Evolutionary conservation across 2,888 invertebrate species (phyloP).

Genomic region (Andrena marginata): DNA sequence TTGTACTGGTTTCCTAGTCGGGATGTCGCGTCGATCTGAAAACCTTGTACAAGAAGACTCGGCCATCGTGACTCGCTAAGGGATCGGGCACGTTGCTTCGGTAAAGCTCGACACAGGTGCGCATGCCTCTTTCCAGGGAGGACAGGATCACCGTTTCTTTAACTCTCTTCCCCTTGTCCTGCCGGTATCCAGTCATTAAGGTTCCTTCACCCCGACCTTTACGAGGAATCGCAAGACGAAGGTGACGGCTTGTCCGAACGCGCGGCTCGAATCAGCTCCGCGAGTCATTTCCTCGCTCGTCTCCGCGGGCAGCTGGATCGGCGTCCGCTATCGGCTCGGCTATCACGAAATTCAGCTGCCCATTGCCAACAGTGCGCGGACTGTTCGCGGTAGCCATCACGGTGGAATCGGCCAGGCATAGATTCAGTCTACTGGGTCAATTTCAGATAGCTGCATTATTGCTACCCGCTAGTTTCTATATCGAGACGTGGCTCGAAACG

Average conservation of each 20-base stretch:
- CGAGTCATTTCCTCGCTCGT: conserved; percentile 41
- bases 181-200: conserved; percentile 65
- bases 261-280: conserved; percentile 30
- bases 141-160: conserved; percentile 71
- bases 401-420: too few relatives aligned
- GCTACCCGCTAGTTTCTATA: too few relatives aligned
- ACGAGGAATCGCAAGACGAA: conserved; percentile 62
- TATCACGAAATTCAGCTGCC: too few relatives aligned
- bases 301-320: background rate
- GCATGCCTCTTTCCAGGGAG: conserved; percentile 67
- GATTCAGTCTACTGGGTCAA: too few relatives aligned
- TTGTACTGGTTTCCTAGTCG: conserved; percentile 77
- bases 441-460: too few relatives aligned
- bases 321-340: too few relatives aligned
- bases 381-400: too few relatives aligned
- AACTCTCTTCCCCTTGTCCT: conserved; percentile 50
- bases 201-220: conserved; percentile 69
- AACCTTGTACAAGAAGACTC: conserved; percentile 71
- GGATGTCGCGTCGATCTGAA: conserved; percentile 75
- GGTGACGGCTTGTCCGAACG: conserved; percentile 45
- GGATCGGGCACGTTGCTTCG: conserved; percentile 73
- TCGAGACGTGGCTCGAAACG: background rate
- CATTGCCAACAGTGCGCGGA: too few relatives aligned
- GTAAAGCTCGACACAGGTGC: conserved; percentile 72
- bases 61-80: conserved; percentile 71